phyloP scores from a whole-genome alignment of 2,888 invertebrate species.

The Stegophylla sp. region DNA sequence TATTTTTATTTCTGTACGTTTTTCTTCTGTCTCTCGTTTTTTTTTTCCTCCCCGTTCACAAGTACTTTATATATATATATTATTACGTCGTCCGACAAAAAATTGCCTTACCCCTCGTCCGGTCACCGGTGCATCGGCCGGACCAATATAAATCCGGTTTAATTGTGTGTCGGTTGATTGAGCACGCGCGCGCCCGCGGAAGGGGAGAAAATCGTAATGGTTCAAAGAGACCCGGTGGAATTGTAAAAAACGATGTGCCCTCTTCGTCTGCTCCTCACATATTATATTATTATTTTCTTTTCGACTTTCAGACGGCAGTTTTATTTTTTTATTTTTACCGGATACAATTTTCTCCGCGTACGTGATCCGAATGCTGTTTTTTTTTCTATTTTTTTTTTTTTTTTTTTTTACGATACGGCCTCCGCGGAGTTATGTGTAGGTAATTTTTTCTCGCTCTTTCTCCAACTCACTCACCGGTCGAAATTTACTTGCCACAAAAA shows the following conservation, averaged over 20 bases:
- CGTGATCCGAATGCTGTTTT: conserved; percentile 47
- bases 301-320: conserved; percentile 41
- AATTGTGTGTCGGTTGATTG: conserved; percentile 57
- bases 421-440: conserved; percentile 22
- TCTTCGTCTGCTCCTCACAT: conserved; percentile 21
- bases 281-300: no score
- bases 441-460: conserved; percentile 1
- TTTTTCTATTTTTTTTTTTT: neutral
- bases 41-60: neutral
- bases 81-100: neutral
- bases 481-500: conserved; percentile 41
- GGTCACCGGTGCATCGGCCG: conserved; percentile 31
- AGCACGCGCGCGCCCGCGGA: neutral
- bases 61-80: conserved; percentile 19
- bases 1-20: neutral
- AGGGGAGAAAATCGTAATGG: conserved; percentile 48
- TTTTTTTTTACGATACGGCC: conserved; percentile 38
- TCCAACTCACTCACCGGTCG: neutral
- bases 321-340: conserved; percentile 39
- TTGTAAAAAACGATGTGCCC: conserved; percentile 46
- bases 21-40: neutral
- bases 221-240: conserved; percentile 54
- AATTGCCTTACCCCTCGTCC: no score
- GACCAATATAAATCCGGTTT: conserved; percentile 55
- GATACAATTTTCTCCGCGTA: conserved; percentile 54